phyloP scores from a whole-genome alignment of 2,113 vertebrate genomes.

The Isichthys henryi region DNA sequence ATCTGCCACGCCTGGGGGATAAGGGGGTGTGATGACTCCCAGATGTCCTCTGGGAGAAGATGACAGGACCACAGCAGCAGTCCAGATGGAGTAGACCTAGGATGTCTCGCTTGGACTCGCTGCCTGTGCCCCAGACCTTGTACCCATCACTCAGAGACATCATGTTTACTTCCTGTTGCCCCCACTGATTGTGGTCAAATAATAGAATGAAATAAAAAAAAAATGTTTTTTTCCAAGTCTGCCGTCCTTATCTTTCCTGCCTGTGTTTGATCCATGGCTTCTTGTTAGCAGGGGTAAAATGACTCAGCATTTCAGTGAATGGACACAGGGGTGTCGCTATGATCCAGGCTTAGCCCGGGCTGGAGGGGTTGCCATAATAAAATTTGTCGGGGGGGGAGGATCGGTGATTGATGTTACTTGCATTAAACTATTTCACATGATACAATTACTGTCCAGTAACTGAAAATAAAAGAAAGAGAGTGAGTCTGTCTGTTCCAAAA shows the following conservation, averaged over 20 bases:
- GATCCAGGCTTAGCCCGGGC: not conserved
- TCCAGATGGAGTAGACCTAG: not conserved
- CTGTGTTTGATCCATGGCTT: not conserved
- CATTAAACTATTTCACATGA: not conserved
- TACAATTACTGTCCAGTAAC: not conserved
- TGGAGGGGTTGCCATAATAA: not conserved
- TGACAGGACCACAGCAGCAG: not conserved
- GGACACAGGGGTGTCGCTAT: not conserved
- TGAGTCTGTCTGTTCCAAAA: not conserved
- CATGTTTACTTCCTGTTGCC: constrained; percentile 1
- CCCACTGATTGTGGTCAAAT: constrained; percentile 2
- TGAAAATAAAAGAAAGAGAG: too few species aligned
- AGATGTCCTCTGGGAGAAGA: not conserved
- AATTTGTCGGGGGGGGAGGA: not conserved
- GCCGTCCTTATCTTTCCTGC: not conserved
- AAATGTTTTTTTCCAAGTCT: constrained; percentile 7
- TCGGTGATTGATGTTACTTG: not conserved
- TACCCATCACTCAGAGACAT: not conserved
- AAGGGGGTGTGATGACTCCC: not conserved
- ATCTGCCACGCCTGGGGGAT: not conserved
- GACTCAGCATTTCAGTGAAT: not conserved
- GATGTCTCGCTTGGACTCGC: not conserved
- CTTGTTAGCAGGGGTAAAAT: not conserved
- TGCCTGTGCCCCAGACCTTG: not conserved
- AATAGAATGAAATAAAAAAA: constrained; percentile 6